These are phyloP conservation scores for Kryptopterus vitreolus DNA, from an alignment of 2,797 vertebrate species.

Conservation along the genomic window DNA sequence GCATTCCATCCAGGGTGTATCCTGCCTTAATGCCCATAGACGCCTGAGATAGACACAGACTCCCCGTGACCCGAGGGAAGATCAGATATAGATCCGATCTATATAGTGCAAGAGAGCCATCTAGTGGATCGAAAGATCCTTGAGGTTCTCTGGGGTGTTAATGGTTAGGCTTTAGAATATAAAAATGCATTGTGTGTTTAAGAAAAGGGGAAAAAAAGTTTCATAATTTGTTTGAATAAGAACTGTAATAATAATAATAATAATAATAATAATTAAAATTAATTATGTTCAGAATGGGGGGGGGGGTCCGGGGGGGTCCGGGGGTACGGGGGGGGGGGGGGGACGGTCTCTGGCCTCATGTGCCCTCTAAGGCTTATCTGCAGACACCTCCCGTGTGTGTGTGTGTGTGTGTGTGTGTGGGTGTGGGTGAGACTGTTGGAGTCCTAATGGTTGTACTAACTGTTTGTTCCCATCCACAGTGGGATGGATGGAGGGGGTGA, in stretches of 20 bases:
- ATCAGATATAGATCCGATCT: too few relatives aligned
- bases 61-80: too few relatives aligned
- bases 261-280: too few relatives aligned
- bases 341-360: slow-evolving; percentile 31
- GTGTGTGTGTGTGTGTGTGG: slow-evolving; percentile 34
- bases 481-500: slow-evolving; percentile 40
- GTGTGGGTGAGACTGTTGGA: slow-evolving; percentile 37
- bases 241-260: too few relatives aligned
- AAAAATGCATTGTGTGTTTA: background rate
- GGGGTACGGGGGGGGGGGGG: too few relatives aligned
- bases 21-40: too few relatives aligned
- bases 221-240: too few relatives aligned
- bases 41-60: too few relatives aligned
- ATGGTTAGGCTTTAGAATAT: background rate
- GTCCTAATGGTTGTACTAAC: slow-evolving; percentile 50
- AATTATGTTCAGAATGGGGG: slow-evolving; percentile 1
- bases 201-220: too few relatives aligned
- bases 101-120: background rate
- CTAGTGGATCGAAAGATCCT: slow-evolving; percentile 8
- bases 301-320: too few relatives aligned
- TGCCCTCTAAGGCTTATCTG: slow-evolving; percentile 13
- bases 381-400: slow-evolving; percentile 9
- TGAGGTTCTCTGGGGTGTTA: background rate
- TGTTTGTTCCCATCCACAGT: slow-evolving; percentile 47
- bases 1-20: too few relatives aligned